Evolutionary conservation across 1,140 invertebrate genomes (phyloP), one percentile per base, ranked within the genome.

Genomic region (Drosophila chauvacae): DNA sequence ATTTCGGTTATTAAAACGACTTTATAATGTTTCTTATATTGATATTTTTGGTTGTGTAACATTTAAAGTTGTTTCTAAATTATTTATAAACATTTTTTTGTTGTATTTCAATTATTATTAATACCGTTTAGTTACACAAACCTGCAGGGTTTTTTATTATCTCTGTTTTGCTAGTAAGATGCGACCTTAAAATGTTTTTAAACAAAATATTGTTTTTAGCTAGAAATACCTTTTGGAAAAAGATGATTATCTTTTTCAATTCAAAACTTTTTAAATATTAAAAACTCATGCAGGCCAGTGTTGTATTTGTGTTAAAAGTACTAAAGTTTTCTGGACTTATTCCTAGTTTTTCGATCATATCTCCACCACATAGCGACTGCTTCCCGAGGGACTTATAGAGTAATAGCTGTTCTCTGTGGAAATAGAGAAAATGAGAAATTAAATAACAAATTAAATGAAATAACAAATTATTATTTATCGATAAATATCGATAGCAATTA

Each of bases 351-450:
- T 48, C 18, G 51, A 13, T 87, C 61, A 92, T 26, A 92, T 91
- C 37, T 92, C 87, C 39, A 92, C 91, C 51, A 92, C 87, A 51
- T 92, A 92, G 61, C 91, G 91, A 81, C 85, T 91, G 75, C 91
- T 91, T 76, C 80, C 77, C 23, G 87, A 83, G 30, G 91, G 91
- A 77, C 91, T 92, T 53, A 92, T 91, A 20, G 91, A 92, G 53
- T 92, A 92, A 57, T 92, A 92, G 77, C 91, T 92, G 63, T 91
- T 92, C 73, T 92, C 91, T 92, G 71, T 7, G 78, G 80, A 35
- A 66, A 83, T n/a, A 37, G 26, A 53, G 28, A n/a, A 35, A 14
- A 18, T 11, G 1, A 7, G 10, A 11, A 53, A 18, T 33, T 33
- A 11, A 16, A 0, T 4, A n/a, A n/a, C 23, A 7, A 7, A 13